Percentiles rank a stretch among this genome's conserved stretches.
phyloP scores from a whole-genome alignment of 2,797 vertebrate species.

The Pyrrhura leucotis region DNA sequence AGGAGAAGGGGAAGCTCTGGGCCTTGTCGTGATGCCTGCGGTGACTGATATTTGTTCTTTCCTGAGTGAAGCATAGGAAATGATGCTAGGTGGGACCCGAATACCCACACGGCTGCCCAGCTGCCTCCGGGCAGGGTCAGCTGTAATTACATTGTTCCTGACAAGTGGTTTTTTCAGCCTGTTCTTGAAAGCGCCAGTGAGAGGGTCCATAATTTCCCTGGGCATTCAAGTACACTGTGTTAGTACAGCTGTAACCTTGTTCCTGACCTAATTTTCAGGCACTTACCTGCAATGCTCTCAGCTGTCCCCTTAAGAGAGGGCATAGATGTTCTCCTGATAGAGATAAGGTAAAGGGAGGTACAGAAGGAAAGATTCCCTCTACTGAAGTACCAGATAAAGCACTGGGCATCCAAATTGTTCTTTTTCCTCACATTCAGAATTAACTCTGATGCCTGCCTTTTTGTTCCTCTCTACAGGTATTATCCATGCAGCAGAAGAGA shows the following conservation, averaged over 20 bases:
- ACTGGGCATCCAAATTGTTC: neutral
- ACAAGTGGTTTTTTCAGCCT: neutral
- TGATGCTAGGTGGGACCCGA: neutral
- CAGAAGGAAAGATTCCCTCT: neutral
- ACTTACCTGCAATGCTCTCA: neutral
- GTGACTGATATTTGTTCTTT: neutral
- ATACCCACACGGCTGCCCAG: neutral
- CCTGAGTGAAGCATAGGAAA: neutral
- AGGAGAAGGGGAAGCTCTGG: accelerated
- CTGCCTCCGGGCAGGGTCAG: neutral
- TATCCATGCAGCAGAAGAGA: conserved; percentile 97
- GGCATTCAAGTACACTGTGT: neutral
- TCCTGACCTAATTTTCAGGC: neutral
- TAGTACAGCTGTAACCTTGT: accelerated
- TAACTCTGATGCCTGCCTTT: neutral
- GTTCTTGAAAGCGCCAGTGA: neutral
- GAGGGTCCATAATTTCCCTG: neutral
- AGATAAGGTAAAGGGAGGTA: neutral
- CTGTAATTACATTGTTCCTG: neutral
- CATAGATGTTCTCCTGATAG: neutral
- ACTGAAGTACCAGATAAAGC: neutral
- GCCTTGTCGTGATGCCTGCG: accelerated
- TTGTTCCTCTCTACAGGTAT: conserved; percentile 82
- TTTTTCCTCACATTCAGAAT: neutral
- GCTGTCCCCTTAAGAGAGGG: neutral